Evolutionary conservation across 2,888 invertebrate species (phyloP), one percentile per base, ranked within the genome.

Genomic region (Dugesia japonica): DNA sequence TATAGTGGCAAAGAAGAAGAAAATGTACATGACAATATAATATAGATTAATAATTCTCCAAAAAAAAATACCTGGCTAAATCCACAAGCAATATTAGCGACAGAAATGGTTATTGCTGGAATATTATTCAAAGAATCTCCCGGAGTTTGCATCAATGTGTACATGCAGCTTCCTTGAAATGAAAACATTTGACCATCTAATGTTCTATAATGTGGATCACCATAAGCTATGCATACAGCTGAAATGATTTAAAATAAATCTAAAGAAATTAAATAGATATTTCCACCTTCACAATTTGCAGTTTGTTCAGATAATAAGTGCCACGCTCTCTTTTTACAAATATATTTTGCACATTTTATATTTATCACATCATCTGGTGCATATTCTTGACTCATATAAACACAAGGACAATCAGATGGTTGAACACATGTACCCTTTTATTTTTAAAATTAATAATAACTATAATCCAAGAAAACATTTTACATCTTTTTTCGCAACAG

Each of bases 111-210:
- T 82, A 91, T 75, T n/a, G 26, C n/a, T 26, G 71, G 71, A 71
- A 74, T 33, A 26, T 75, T 77, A n/a, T 71, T 26, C 0, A n/a
- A 15, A 1, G 28, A 31, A 42, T 38, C 26, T 26, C 71, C 78
- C 26, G 78, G 78, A n/a, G 79, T 79, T 4, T 81, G 81, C 79
- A 81, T 91, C 75, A 93, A 86, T 15, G 92, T 88, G 80, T 93
- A 93, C 78, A 91, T 90, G 83, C 93, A 93, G 78, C 89, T 89
- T 0, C 93, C 93, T 84, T 92, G 91, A 85, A 92, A 93, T 83
- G 92, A 91, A 83, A 88, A 93, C 77, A 88, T 87, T 1, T 88
- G 89, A 0, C 90, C 90, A 85, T 94, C 93, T 83, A 91, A 94
- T 0, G 92, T 91, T 80, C 88, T 88, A 82, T 91, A 89, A 85